Evolutionary conservation across 2,797 vertebrate genomes (phyloP).

Genomic region (Lindbergichthys nudifrons): DNA sequence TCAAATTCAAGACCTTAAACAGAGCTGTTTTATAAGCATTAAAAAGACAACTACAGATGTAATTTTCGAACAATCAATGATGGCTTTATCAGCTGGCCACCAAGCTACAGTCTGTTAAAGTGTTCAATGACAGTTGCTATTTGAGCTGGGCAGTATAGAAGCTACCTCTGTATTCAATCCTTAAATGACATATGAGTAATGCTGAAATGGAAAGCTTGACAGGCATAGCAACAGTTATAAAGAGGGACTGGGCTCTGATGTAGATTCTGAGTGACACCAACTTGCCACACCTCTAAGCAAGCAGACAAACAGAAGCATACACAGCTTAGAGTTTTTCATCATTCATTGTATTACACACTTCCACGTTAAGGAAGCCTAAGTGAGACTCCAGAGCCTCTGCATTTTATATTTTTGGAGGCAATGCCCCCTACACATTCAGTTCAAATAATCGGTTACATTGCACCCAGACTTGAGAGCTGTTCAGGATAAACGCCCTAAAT

Average conservation of each 20-base stretch:
- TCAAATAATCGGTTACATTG: not conserved
- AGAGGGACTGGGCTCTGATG: not conserved
- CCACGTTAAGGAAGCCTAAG: not conserved
- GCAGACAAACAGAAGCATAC: too few relatives aligned
- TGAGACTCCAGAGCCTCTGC: not conserved
- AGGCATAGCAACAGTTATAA: not conserved
- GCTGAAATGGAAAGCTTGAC: not conserved
- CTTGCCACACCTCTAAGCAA: not conserved
- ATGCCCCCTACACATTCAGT: not conserved
- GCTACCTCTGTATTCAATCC: not conserved
- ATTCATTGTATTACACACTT: not conserved
- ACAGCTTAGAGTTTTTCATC: not conserved
- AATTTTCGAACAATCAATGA: not conserved
- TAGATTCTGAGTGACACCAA: not conserved
- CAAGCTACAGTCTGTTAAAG: not conserved
- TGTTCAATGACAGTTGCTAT: not conserved
- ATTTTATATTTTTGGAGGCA: conserved; percentile 5
- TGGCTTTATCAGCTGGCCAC: not conserved
- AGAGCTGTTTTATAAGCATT: not conserved
- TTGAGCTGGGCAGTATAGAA: not conserved
- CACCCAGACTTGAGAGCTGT: not conserved
- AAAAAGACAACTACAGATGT: not conserved
- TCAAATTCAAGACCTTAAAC: not conserved
- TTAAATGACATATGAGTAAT: not conserved
- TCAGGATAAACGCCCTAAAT: conserved; percentile 22